These are phyloP conservation scores for Delphinus delphis DNA, from an alignment of 2,113 vertebrate species.

Conservation along the genomic window DNA sequence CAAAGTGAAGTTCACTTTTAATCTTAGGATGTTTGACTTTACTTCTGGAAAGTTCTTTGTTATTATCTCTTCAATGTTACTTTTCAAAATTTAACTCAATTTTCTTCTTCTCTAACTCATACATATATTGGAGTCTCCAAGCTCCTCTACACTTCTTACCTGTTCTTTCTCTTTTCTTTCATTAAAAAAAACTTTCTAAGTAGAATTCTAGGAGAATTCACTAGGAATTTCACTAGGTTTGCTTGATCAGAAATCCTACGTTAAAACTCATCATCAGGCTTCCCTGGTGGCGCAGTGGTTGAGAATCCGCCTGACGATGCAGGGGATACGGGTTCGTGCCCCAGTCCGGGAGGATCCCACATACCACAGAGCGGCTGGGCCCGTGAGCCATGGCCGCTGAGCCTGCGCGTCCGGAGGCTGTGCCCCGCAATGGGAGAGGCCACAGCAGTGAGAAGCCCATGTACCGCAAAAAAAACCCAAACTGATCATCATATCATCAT, in stretches of 20 bases:
- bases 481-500: too few relatives aligned
- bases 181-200: neutral
- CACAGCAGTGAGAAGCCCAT: too few relatives aligned
- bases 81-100: neutral
- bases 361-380: too few relatives aligned
- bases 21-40: neutral
- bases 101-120: neutral
- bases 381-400: too few relatives aligned
- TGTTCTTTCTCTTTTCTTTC: neutral
- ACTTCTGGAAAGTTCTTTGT: neutral
- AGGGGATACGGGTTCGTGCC: too few relatives aligned
- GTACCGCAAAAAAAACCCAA: too few relatives aligned
- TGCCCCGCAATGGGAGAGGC: too few relatives aligned
- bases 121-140: neutral
- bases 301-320: too few relatives aligned
- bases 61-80: neutral
- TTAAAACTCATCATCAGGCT: neutral
- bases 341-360: too few relatives aligned
- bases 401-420: too few relatives aligned
- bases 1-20: neutral
- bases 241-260: neutral
- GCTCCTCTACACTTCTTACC: neutral
- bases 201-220: neutral
- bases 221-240: neutral
- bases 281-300: too few relatives aligned